phyloP scores from a whole-genome alignment of 2,113 vertebrate genomes.

The Chascanopsetta lugubris region DNA sequence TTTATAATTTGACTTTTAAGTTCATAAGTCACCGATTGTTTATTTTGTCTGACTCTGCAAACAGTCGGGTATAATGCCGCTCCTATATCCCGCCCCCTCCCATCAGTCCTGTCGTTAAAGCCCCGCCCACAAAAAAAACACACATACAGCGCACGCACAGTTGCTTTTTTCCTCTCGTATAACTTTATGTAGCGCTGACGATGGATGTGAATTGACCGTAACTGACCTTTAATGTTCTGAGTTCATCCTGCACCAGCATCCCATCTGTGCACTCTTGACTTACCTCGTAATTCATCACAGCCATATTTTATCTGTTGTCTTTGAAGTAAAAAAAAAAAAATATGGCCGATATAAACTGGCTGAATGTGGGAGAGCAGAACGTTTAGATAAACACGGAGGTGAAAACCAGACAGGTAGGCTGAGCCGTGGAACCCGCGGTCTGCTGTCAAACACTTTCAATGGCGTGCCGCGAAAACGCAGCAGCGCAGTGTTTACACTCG shows the following conservation, averaged over 20 bases:
- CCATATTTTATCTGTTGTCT: too few relatives aligned
- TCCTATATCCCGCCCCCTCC: not conserved
- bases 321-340: not conserved
- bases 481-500: not conserved
- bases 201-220: too few relatives aligned
- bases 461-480: not conserved
- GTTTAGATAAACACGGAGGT: constrained; percentile 4
- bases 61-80: not conserved
- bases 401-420: not conserved
- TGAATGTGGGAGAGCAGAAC: not conserved
- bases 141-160: too few relatives aligned
- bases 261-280: constrained; percentile 23
- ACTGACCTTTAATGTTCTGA: not conserved
- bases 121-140: too few relatives aligned
- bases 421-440: too few relatives aligned
- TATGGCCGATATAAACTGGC: not conserved
- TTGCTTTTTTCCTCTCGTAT: too few relatives aligned
- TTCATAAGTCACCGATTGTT: too few relatives aligned
- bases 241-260: constrained; percentile 2
- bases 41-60: too few relatives aligned
- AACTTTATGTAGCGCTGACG: too few relatives aligned
- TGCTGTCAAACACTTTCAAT: not conserved
- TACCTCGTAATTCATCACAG: constrained; percentile 18
- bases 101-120: not conserved
- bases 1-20: not conserved